Evolutionary conservation across 2,888 invertebrate species (phyloP).

Genomic region (Protonemura montana): DNA sequence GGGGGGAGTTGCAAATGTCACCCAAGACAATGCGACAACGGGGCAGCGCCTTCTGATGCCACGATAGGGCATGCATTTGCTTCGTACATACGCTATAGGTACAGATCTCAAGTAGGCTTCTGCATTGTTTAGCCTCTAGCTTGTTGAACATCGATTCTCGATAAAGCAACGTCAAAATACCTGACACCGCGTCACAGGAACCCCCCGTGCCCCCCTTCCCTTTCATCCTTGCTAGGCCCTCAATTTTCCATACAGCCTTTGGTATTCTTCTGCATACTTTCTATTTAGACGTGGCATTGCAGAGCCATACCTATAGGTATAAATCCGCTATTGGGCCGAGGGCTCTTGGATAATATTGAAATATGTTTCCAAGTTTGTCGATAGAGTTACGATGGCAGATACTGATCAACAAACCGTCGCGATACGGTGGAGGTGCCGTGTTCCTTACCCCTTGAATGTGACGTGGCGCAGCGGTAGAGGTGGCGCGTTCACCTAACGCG

Average conservation of each 20-base stretch:
- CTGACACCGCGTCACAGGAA: conserved; percentile 29
- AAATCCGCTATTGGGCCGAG: background rate
- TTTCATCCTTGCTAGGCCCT: background rate
- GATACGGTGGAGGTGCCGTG: background rate
- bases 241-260: background rate
- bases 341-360: conserved; percentile 4
- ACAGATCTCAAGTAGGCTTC: background rate
- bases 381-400: no score
- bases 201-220: background rate
- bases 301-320: background rate
- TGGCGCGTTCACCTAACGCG: background rate
- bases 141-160: conserved; percentile 34
- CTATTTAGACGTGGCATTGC: background rate
- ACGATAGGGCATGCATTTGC: background rate
- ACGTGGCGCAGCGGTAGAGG: background rate
- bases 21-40: background rate
- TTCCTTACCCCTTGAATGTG: background rate
- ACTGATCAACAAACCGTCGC: no score
- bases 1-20: background rate
- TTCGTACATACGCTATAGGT: background rate
- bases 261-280: background rate
- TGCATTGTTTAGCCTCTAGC: conserved; percentile 15
- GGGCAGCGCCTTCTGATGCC: background rate
- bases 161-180: conserved; percentile 38
- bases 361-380: background rate